Evolutionary conservation across 2,888 invertebrate species (phyloP), one percentile per base, ranked within the genome.

Genomic region (Cheilosia soror): DNA sequence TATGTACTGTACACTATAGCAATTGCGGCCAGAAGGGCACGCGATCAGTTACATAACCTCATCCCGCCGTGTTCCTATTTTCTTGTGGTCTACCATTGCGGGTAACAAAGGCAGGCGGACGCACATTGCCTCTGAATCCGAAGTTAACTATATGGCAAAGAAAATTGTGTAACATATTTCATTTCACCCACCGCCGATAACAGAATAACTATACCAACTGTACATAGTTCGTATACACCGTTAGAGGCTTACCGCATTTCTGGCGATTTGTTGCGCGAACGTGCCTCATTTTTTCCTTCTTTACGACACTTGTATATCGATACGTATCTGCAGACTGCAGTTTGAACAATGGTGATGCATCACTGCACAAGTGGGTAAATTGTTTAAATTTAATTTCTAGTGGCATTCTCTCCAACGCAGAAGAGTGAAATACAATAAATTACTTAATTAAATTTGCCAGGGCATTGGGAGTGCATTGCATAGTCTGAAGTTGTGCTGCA

Each of bases 351-450:
- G 65, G 71, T 77, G 85, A 81, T 81, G 85, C 85, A 81, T 81
- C 81, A 69, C 65, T 81, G 85, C 71, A 68, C 81, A 85, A 85
- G 58, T 84, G 79, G 84, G 84, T 71, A 80, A 78, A 68, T 13
- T 40, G 20, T 55, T 72, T 5, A 29, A n/a, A 62, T 62, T 25
- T 44, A 60, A 58, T 60, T 55, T 42, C 66, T 57, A 31, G 44
- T 44, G 58, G 76, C 73, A 75, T 75, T 75, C 57, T 75, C 44
- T 7, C 9, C 5, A 37, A 44, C 9, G 58, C 31, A 33, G 47
- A 37, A 29, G 47, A 37, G 47, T 20, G 66, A 73, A 62, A 20
- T 9, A 53, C 57, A 60, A 49, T 57, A 42, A 82, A 76, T 76
- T 82, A 53, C 58, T 82, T 65, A 69, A 76, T 82, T 82, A 71